These are phyloP conservation scores for Priocnemis perturbator DNA, from an alignment of 2,888 invertebrate species.

Conservation along the genomic window DNA sequence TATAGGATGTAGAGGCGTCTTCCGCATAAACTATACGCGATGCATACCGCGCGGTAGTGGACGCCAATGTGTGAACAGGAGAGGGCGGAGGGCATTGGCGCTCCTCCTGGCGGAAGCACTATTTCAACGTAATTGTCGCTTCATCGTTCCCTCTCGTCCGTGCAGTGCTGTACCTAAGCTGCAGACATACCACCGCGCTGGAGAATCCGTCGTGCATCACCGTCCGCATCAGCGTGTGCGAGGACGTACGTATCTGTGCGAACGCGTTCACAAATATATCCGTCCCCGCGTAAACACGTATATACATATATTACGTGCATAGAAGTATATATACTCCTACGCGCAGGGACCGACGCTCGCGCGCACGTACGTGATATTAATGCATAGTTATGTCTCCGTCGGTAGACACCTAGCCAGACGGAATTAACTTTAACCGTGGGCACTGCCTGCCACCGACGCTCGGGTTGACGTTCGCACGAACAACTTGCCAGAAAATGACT, in stretches of 20 bases:
- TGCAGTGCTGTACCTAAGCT: slow-evolving; percentile 41
- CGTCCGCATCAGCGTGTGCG: too few species aligned
- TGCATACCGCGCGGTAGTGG: slow-evolving; percentile 21
- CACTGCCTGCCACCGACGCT: slow-evolving; percentile 18
- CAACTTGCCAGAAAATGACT: slow-evolving; percentile 47
- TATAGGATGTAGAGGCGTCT: slow-evolving; percentile 24
- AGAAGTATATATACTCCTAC: slow-evolving; percentile 19
- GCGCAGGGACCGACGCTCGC: background rate
- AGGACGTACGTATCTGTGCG: background rate
- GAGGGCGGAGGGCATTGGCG: slow-evolving; percentile 54
- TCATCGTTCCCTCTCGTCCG: slow-evolving; percentile 62
- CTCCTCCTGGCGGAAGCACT: slow-evolving; percentile 68
- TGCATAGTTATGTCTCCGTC: slow-evolving; percentile 43
- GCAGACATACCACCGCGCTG: slow-evolving; percentile 35
- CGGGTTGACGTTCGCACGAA: slow-evolving; percentile 23
- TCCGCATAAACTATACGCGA: slow-evolving; percentile 28
- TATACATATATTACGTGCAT: background rate
- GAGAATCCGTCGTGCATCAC: slow-evolving; percentile 37
- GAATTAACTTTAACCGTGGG: slow-evolving; percentile 48
- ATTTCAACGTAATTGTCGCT: slow-evolving; percentile 73
- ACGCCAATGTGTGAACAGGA: slow-evolving; percentile 31
- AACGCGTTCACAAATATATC: slow-evolving; percentile 8
- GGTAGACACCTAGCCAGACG: slow-evolving; percentile 53
- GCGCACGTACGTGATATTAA: slow-evolving; percentile 29
- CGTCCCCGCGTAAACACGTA: background rate